phyloP scores from a whole-genome alignment of 2,888 invertebrate genomes.

The Thalpophila matura region DNA sequence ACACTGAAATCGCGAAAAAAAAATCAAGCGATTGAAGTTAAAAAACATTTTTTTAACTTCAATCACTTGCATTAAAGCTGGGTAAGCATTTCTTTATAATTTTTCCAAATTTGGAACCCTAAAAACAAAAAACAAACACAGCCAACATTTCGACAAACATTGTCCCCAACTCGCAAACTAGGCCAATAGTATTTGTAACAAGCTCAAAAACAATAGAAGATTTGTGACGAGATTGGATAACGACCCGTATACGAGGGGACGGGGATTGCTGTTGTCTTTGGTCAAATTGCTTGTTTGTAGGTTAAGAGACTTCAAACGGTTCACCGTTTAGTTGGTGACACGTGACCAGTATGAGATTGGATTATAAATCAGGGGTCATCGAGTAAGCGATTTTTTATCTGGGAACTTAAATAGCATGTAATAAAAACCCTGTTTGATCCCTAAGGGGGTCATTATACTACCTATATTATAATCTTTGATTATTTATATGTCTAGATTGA shows the following conservation, averaged over 20 bases:
- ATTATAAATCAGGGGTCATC: conserved; percentile 25
- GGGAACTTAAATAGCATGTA: too few species aligned
- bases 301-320: conserved; percentile 49
- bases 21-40: too few species aligned
- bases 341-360: conserved; percentile 17
- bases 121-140: too few species aligned
- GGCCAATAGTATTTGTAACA: conserved; percentile 26
- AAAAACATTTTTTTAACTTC: too few species aligned
- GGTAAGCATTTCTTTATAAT: too few species aligned
- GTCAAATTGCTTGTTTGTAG: conserved; percentile 37
- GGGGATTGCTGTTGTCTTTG: conserved; percentile 45
- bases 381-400: conserved; percentile 19
- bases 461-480: too few species aligned
- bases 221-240: conserved; percentile 47
- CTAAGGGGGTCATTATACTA: too few species aligned
- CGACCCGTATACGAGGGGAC: conserved; percentile 32
- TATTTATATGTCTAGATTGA: too few species aligned
- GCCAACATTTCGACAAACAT: conserved; percentile 10
- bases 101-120: too few species aligned
- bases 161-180: conserved; percentile 23
- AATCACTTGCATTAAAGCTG: too few species aligned
- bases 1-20: too few species aligned
- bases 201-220: conserved; percentile 36
- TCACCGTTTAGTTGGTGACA: conserved; percentile 30
- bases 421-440: too few species aligned